A percentile compares a stretch with the other conserved stretches of the same genome.
Conservation (phyloP, 2,113 vertebrate species). For the Ammodytes marinus region DNA sequence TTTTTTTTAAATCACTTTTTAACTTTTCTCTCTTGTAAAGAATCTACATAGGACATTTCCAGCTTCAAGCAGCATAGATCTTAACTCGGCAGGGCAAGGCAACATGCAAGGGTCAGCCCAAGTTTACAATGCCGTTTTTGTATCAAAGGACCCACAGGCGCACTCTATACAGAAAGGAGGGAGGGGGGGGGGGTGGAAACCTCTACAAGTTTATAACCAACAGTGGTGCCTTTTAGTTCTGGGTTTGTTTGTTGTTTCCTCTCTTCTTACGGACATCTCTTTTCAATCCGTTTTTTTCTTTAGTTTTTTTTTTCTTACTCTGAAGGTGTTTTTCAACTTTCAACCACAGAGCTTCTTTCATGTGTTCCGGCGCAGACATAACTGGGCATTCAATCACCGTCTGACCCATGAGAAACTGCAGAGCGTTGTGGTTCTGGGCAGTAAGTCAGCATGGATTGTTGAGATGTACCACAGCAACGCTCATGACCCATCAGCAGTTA, state of each 20-base stretch:
- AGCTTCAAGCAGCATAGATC: conserved; percentile 42
- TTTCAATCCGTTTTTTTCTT: conserved; percentile 53
- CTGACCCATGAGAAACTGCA: conserved; percentile 66
- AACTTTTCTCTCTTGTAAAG: conserved; percentile 1
- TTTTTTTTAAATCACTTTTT: neutral
- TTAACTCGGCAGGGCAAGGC: conserved; percentile 35
- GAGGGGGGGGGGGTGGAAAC: conserved; percentile 14
- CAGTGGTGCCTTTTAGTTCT: conserved; percentile 62
- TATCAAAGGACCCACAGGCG: conserved; percentile 52
- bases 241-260: conserved; percentile 65
- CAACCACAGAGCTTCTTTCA: conserved; percentile 74
- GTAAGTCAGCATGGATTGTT: conserved; percentile 74
- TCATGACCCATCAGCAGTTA: conserved; percentile 56
- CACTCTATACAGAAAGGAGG: conserved; percentile 50
- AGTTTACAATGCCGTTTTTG: conserved; percentile 72
- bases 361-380: conserved; percentile 64
- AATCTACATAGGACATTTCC: conserved; percentile 48
- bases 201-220: conserved; percentile 59
- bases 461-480: conserved; percentile 71
- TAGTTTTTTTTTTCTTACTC: conserved; percentile 46
- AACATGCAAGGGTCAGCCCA: conserved; percentile 61
- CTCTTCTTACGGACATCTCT: conserved; percentile 54
- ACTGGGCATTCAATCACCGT: conserved; percentile 66
- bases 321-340: conserved; percentile 63
- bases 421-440: conserved; percentile 61